Base-by-base conservation (phyloP, 2,113 vertebrate species). In the Microtus richardsoni region DNA sequence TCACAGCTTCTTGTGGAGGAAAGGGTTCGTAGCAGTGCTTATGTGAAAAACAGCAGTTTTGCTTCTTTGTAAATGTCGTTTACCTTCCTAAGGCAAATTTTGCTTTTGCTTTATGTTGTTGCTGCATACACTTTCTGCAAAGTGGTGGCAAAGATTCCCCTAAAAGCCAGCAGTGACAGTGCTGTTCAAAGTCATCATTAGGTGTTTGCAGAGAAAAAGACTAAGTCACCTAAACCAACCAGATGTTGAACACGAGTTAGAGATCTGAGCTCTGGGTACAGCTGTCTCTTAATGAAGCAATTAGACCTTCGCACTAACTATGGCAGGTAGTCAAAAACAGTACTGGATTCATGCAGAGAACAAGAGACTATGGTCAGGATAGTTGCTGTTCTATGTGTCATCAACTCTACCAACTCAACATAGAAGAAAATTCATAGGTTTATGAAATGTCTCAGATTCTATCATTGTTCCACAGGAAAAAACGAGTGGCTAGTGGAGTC, bases 161-260 rank as follows among this genome's bases (percentile, higher is more conserved):
- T 80, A 64, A 84, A 91, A 39, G 80, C 41, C 66, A 85, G 41
- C 30, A 93, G 58, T 60, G 7, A 36, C 3, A 82, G 39, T 30
- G 3, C 36, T 7, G 10, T 7, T 94, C 88, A 19, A 80, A 73
- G 94, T 90, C 70, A 74, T 74, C 78, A 78, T 41, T 70, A 90
- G 88, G 74, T 19, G 41, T 94, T 66, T 77, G 12, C 89, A 88
- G 77, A 36, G 10, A 82, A 78, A 83, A 47, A 91, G 88, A 70
- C 80, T 21, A 90, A 95, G 66, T 88, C 93, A 88, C 36, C 60
- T 88, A 88, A 95, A 95, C 68, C 97, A 91, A 92, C 47, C 66
- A 88, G 80, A 92, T 66, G 84, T 93, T 84, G 75, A 74, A 84
- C 86, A 94, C 33, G 24, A 93, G 89, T 94, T 78, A 75, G 54